A percentile compares a stretch with the other conserved stretches of the same genome.
Conservation (phyloP, 2,797 vertebrate species). For the Chloroceryle amazona region DNA sequence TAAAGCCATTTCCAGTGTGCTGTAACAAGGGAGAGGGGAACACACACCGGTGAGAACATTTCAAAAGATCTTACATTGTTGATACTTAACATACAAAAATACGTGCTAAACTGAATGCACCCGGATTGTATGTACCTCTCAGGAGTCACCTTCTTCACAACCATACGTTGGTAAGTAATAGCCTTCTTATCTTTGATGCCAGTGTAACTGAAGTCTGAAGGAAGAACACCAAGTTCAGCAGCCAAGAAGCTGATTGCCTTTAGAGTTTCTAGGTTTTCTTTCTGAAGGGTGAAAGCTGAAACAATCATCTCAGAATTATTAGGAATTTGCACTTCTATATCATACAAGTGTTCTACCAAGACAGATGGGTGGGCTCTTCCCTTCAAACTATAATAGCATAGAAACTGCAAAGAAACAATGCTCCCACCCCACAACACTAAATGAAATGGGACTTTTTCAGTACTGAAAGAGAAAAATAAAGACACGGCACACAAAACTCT, state of each 20-base stretch:
- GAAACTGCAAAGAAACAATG: not conserved
- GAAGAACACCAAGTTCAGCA: constrained; percentile 89
- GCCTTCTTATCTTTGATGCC: constrained; percentile 97
- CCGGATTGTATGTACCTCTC: constrained; percentile 82
- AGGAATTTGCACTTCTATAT: not conserved
- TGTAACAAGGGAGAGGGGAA: not conserved
- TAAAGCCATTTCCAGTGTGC: not conserved
- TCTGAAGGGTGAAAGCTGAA: constrained; percentile 92
- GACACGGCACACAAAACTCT: not conserved
- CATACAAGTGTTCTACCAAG: not conserved
- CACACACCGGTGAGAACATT: not conserved
- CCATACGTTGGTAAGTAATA: constrained; percentile 93
- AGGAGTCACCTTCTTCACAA: constrained; percentile 93
- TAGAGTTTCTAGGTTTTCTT: constrained; percentile 95
- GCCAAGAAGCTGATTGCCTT: constrained; percentile 93
- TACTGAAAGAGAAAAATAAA: not conserved
- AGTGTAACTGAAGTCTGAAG: constrained; percentile 95
- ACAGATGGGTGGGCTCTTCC: not conserved
- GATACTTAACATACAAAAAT: not conserved
- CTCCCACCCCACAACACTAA: not conserved
- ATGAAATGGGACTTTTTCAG: not conserved
- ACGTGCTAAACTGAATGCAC: not conserved
- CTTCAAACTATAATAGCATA: not conserved
- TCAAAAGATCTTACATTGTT: not conserved
- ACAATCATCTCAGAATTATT: constrained; percentile 49